Conservation (phyloP, 1,140 invertebrate species). For the Microplitis demolitor region DNA sequence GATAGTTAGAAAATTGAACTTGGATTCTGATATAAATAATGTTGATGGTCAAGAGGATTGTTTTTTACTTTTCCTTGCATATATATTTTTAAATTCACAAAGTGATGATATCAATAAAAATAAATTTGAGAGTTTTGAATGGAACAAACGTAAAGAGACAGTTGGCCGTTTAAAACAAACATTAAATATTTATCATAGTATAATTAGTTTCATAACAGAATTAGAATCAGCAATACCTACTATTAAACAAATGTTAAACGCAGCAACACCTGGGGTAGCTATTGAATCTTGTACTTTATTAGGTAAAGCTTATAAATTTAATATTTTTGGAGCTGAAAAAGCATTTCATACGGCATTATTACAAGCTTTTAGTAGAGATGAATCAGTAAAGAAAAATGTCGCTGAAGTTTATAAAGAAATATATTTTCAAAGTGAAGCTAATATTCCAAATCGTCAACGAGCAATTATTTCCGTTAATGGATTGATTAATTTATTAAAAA, state of each 20-base stretch:
- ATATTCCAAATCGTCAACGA: conserved; percentile 42
- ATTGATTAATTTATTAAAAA: conserved; percentile 35
- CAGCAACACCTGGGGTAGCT: conserved; percentile 76
- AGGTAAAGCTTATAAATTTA: conserved; percentile 78
- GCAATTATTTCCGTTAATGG: conserved; percentile 40
- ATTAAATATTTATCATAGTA: conserved; percentile 66
- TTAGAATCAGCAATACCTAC: conserved; percentile 73
- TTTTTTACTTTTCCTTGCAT: too few relatives aligned
- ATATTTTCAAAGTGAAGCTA: conserved; percentile 58
- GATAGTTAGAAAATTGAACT: conserved; percentile 38
- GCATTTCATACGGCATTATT: conserved; percentile 78
- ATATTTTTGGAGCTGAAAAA: conserved; percentile 71
- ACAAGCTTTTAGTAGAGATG: conserved; percentile 68
- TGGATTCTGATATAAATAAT: conserved; percentile 38
- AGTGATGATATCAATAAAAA: conserved; percentile 14
- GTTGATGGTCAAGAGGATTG: conserved; percentile 23
- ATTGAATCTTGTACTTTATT: conserved; percentile 86
- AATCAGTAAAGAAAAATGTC: conserved; percentile 65
- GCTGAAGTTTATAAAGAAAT: conserved; percentile 69
- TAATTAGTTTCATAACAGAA: conserved; percentile 68
- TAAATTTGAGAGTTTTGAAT: conserved; percentile 17
- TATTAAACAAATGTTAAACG: conserved; percentile 74
- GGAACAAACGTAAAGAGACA: conserved; percentile 45
- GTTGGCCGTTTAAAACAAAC: conserved; percentile 43
- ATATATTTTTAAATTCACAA: not conserved